phyloP scores from a whole-genome alignment of 1,140 invertebrate genomes.

The Caenorhabditis tropicalis region DNA sequence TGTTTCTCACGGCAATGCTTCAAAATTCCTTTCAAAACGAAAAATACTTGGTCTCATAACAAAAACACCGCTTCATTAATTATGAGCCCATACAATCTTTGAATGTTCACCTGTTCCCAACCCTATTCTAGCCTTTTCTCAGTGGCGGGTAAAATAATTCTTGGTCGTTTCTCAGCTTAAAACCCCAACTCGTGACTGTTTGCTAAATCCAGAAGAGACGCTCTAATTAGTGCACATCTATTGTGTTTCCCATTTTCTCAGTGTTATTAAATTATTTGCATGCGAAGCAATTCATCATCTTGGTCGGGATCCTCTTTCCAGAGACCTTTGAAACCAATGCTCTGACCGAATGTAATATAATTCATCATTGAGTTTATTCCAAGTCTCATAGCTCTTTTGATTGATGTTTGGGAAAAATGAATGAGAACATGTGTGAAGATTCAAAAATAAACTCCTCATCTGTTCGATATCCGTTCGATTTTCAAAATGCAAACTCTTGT shows the following conservation, averaged over 20 bases:
- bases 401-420: slow-evolving; percentile 7
- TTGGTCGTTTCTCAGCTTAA: background rate
- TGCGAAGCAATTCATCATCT: background rate
- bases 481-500: too few relatives aligned
- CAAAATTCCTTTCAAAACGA: background rate
- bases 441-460: background rate
- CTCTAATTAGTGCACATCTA: slow-evolving; percentile 11
- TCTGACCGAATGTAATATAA: background rate
- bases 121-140: background rate
- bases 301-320: too few relatives aligned
- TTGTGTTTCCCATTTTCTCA: background rate
- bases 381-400: background rate
- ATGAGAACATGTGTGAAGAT: background rate
- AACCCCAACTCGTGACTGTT: background rate
- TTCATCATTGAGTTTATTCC: background rate
- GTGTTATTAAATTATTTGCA: slow-evolving; percentile 4
- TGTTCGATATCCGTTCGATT: too few relatives aligned
- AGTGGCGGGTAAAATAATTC: background rate
- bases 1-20: background rate
- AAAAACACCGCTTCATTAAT: background rate
- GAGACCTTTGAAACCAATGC: background rate
- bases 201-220: background rate
- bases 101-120: background rate
- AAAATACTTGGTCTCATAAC: background rate
- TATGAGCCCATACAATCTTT: background rate